A percentile compares a stretch with the other conserved stretches of the same genome.
These are phyloP conservation scores for Ceryle rudis DNA, from an alignment of 2,797 vertebrate species.

Conservation along the genomic window DNA sequence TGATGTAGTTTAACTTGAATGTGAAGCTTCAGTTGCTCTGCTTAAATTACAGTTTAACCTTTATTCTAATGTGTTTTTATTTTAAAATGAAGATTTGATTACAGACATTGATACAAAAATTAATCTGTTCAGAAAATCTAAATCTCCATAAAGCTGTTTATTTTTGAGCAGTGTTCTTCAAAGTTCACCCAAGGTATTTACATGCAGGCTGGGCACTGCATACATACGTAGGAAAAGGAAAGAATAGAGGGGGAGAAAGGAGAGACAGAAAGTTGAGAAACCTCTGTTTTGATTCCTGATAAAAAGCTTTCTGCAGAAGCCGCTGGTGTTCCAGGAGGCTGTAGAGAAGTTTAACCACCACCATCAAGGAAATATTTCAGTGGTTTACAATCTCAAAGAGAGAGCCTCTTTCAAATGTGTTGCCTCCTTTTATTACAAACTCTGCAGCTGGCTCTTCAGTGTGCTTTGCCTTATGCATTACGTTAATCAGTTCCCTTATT, in stretches of 20 bases:
- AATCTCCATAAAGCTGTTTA: not conserved
- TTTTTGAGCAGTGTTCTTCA: not conserved
- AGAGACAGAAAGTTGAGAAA: not conserved
- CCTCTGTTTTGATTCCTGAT: not conserved
- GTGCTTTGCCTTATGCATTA: slow-evolving; percentile 22
- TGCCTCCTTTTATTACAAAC: not conserved
- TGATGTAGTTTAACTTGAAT: not conserved
- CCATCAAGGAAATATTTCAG: not conserved
- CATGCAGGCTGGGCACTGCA: not conserved
- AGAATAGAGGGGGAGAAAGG: not conserved
- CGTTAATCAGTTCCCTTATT: slow-evolving; percentile 55
- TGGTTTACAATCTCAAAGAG: not conserved
- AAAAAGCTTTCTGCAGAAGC: slow-evolving; percentile 1
- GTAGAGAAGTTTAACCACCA: not conserved
- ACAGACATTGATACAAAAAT: not conserved
- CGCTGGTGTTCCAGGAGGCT: not conserved
- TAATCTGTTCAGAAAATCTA: not conserved
- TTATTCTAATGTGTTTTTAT: not conserved
- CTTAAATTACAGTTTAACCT: not conserved
- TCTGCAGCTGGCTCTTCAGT: slow-evolving; percentile 52
- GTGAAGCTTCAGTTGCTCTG: not conserved
- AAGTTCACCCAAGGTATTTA: not conserved
- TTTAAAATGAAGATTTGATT: not conserved
- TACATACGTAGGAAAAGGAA: not conserved
- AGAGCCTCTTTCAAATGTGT: slow-evolving; percentile 6